These are phyloP conservation scores for Galeruca laticollis DNA, from an alignment of 2,888 invertebrate species.

Conservation along the genomic window DNA sequence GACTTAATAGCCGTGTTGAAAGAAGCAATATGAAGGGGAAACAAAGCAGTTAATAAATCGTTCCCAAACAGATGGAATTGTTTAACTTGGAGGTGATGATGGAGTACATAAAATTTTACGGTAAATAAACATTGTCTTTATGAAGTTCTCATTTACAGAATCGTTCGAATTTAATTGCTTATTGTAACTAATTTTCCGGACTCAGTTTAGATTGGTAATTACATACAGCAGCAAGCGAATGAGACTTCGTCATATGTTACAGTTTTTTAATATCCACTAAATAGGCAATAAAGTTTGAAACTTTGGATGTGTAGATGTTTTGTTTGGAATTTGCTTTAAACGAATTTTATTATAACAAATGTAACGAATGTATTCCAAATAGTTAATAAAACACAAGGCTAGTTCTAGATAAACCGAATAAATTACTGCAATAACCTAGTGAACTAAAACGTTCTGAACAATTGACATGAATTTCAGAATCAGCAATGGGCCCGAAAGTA, in stretches of 20 bases:
- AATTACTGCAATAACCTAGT: too few species aligned
- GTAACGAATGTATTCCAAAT: too few species aligned
- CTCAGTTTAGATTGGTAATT: constrained; percentile 27
- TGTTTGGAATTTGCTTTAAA: not conserved
- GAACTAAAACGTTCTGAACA: too few species aligned
- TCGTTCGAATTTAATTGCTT: constrained; percentile 46
- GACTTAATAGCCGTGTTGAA: constrained; percentile 56
- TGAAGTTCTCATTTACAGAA: constrained; percentile 50
- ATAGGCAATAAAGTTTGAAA: not conserved
- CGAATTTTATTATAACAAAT: not conserved
- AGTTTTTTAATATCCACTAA: not conserved
- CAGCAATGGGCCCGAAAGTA: too few species aligned
- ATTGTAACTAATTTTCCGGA: constrained; percentile 43
- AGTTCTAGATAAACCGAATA: too few species aligned
- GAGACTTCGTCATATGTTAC: constrained; percentile 9
- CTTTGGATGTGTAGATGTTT: not conserved
- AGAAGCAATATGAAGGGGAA: constrained; percentile 54
- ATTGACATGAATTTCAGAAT: too few species aligned
- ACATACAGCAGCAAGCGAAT: constrained; percentile 11
- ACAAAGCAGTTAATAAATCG: constrained; percentile 58
- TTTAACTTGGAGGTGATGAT: constrained; percentile 57
- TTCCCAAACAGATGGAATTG: constrained; percentile 56
- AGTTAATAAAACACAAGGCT: too few species aligned
- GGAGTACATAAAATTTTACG: constrained; percentile 56
- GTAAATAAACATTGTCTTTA: constrained; percentile 57